phyloP scores from a whole-genome alignment of 1,140 invertebrate genomes.

The Anthonomus grandis region DNA sequence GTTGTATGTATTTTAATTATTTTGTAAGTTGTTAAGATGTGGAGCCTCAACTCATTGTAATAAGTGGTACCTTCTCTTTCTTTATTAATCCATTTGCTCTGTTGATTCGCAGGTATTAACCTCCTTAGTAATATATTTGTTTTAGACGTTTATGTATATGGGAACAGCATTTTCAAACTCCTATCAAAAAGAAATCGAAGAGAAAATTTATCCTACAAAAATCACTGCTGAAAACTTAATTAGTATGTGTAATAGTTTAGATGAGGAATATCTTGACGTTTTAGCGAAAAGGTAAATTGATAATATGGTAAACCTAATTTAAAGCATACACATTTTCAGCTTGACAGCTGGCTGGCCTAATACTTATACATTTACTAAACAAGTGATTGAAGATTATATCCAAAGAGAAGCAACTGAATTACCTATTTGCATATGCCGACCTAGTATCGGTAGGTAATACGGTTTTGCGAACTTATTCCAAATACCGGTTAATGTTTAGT shows the following conservation, averaged over 20 bases:
- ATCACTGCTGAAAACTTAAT: constrained; percentile 51
- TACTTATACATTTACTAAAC: constrained; percentile 61
- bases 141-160: constrained; percentile 43
- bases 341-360: constrained; percentile 57
- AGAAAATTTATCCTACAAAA: constrained; percentile 53
- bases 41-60: no score
- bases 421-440: constrained; percentile 58
- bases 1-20: no score
- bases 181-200: constrained; percentile 38
- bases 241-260: constrained; percentile 30
- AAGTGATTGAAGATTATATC: constrained; percentile 58
- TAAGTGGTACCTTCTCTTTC: no score
- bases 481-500: neutral
- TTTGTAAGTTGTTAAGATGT: no score
- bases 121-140: constrained; percentile 6
- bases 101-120: no score
- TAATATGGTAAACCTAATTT: no score
- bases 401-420: constrained; percentile 53
- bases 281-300: neutral
- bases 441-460: constrained; percentile 55
- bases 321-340: constrained; percentile 16
- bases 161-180: constrained; percentile 67
- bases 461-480: no score
- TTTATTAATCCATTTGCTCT: no score
- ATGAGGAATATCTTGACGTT: constrained; percentile 45